Percentiles rank a stretch among this genome's conserved stretches.
Evolutionary conservation across 2,797 vertebrate genomes (phyloP).

Genomic region (Hypotaenidia philippensis): DNA sequence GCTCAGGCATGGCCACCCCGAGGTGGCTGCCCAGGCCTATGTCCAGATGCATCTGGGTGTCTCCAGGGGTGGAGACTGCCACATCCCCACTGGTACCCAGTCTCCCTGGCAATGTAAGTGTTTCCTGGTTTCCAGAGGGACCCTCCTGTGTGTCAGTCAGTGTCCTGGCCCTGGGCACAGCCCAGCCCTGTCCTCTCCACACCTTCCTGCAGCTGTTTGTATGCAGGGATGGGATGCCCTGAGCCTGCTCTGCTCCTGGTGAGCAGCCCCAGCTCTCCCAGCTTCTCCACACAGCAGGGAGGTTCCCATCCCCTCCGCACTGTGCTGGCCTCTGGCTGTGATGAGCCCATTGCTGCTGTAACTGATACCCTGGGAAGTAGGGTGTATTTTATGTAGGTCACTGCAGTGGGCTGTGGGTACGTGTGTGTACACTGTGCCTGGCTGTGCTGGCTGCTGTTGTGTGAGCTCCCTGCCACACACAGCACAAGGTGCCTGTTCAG

Average conservation of each 20-base stretch:
- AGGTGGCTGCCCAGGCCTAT: not conserved
- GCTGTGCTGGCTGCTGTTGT: too few relatives aligned
- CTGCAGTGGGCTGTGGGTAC: not conserved
- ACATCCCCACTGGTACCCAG: not conserved
- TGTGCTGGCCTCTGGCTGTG: not conserved
- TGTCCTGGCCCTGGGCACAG: not conserved
- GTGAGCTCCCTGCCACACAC: not conserved
- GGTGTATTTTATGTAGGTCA: too few relatives aligned
- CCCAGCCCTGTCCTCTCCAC: not conserved
- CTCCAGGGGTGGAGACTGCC: not conserved
- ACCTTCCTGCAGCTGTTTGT: not conserved
- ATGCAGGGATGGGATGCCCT: too few relatives aligned
- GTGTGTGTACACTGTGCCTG: rapidly evolving
- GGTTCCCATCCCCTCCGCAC: not conserved
- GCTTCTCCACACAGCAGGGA: not conserved
- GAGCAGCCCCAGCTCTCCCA: not conserved
- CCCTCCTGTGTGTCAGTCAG: not conserved
- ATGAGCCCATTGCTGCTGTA: not conserved
- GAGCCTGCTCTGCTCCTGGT: not conserved
- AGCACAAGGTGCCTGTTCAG: rapidly evolving
- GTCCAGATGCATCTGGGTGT: rapidly evolving
- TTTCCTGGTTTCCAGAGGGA: not conserved
- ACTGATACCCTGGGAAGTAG: not conserved
- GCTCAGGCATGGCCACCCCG: not conserved
- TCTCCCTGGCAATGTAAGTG: not conserved